Base-by-base conservation (phyloP, 2,888 invertebrate species). In the Drosophila macrospina region DNA sequence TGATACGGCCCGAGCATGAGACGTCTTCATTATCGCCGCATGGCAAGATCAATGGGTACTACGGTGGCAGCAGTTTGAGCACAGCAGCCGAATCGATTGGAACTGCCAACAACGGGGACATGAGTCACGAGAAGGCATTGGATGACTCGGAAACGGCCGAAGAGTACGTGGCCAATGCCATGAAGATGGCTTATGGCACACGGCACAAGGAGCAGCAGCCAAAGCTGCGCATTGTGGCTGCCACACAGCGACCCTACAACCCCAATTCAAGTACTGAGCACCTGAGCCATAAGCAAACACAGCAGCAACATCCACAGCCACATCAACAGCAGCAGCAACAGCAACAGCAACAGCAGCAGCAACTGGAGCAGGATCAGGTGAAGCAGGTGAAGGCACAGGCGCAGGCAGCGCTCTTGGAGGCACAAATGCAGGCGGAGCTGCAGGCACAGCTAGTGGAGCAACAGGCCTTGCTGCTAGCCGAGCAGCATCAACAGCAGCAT, bases 141-240 rank as follows among this genome's bases (percentile, higher is more conserved):
- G 91, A 91, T 50, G 90, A 91, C 26, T 80, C 90, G 1, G 86
- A 90, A 66, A 89, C 92, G 8, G 92, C 92, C 2, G 91, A 91
- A 24, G 92, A 92, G 61, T 92, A 92, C 69, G 92, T 92, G 60
- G 88, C 88, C 13, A 92, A 91, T 62, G 92, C 92, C 47, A 88
- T 92, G 77, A 86, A 91, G 69, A 63, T 91, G 79, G 89, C 89
- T 5, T 91, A 91, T 64, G 89, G 90, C 45, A 68, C 80, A 3
- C 80, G 90, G 4, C 59, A 88, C 6, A 82, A 78, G 85, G 89
- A 80, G 32, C 8, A 62, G 32, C 76, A 74, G 45, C 60, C 61
- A 7, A 34, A 52, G 4, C 71, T 65, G 20, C 70, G 61, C 24
- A 32, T 13, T 34, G 42, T 41, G 11, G 55, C 60, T 0, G 50